These are phyloP conservation scores for Hoplodrina blanda DNA, from an alignment of 2,888 invertebrate genomes.

Conservation along the genomic window DNA sequence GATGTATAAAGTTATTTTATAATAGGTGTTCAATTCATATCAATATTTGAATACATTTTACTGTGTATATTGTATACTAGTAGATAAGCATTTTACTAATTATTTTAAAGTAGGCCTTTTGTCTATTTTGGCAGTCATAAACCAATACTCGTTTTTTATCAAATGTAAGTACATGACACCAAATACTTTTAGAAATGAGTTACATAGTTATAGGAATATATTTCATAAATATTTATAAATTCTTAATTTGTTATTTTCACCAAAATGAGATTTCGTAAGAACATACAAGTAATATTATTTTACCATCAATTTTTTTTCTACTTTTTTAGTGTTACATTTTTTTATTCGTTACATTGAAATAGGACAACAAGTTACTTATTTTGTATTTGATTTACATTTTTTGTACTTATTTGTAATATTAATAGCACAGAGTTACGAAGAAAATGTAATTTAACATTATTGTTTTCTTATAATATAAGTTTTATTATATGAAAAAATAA, in stretches of 20 bases:
- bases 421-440: constrained; percentile 12
- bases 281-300: neutral
- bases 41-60: constrained; percentile 61
- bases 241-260: neutral
- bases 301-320: too few relatives aligned
- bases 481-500: neutral
- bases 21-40: constrained; percentile 70
- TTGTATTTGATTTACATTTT: constrained; percentile 20
- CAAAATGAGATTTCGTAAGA: neutral
- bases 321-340: constrained; percentile 2
- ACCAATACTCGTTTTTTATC: constrained; percentile 29
- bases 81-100: constrained; percentile 50
- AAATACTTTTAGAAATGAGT: constrained; percentile 32
- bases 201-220: neutral
- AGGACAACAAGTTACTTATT: neutral
- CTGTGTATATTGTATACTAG: constrained; percentile 57
- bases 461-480: constrained; percentile 1
- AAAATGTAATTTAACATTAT: constrained; percentile 16
- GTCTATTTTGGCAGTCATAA: constrained; percentile 22
- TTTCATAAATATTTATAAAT: neutral
- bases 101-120: constrained; percentile 7
- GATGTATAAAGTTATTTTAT: constrained; percentile 61
- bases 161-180: constrained; percentile 42
- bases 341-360: neutral
- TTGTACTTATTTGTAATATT: constrained; percentile 60